Conservation (phyloP, 2,113 vertebrate genomes). For the Eidolon helvum region DNA sequence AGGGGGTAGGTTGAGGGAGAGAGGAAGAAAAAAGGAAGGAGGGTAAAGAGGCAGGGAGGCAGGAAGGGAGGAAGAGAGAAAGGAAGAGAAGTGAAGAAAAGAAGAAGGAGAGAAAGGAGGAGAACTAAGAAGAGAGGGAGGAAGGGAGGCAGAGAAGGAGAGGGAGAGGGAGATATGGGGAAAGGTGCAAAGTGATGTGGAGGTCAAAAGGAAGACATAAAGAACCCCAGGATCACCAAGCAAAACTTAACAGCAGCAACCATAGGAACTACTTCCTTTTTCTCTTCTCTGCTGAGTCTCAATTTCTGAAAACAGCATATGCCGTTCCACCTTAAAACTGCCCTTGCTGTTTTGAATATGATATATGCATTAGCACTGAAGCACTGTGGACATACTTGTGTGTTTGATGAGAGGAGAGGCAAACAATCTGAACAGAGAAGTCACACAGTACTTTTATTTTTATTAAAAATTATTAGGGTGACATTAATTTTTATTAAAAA, state of each 20-base stretch:
- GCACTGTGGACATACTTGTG: accelerated
- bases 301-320: background rate
- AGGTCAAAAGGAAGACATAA: background rate
- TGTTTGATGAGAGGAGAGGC: background rate
- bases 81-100: background rate
- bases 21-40: too few species aligned
- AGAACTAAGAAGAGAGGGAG: too few species aligned
- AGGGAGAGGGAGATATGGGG: too few species aligned
- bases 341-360: background rate
- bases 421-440: background rate
- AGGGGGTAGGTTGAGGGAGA: background rate
- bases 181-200: background rate
- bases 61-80: too few species aligned
- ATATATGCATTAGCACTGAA: background rate
- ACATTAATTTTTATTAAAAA: too few species aligned
- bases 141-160: accelerated
- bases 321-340: background rate
- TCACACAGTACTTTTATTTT: background rate
- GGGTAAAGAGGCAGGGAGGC: background rate
- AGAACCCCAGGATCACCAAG: background rate
- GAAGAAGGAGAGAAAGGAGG: too few species aligned
- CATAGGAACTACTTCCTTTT: background rate
- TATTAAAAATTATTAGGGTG: too few species aligned
- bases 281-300: background rate
- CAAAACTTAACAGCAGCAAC: background rate